These are phyloP conservation scores for Eupleurogrammus muticus DNA, from an alignment of 2,797 vertebrate genomes.

Conservation along the genomic window DNA sequence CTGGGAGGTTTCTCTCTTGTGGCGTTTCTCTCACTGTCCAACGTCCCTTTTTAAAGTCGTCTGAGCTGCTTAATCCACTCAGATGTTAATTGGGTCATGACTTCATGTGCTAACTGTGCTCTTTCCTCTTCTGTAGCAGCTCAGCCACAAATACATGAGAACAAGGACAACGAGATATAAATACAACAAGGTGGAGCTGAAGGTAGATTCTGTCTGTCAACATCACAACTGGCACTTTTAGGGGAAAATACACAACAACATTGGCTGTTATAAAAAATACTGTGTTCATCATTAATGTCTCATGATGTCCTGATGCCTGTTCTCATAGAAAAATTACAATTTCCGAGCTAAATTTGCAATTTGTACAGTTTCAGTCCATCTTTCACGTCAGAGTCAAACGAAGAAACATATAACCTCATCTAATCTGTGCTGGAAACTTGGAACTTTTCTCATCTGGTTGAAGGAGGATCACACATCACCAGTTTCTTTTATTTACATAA, in stretches of 20 bases:
- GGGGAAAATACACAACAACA: no score
- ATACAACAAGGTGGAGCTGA: constrained; percentile 21
- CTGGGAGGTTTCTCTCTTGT: constrained; percentile 12
- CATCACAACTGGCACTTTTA: neutral
- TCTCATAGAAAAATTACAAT: neutral
- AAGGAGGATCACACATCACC: no score
- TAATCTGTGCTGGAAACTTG: no score
- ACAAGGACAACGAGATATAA: constrained; percentile 29
- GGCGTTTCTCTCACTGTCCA: constrained; percentile 13
- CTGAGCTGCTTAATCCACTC: constrained; percentile 60
- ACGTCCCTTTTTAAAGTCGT: constrained; percentile 56
- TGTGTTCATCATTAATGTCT: no score
- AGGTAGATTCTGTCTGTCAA: constrained; percentile 5
- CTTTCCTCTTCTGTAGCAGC: constrained; percentile 34
- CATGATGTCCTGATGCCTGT: no score
- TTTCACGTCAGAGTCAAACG: neutral
- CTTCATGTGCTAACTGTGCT: constrained; percentile 31
- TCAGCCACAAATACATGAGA: constrained; percentile 57
- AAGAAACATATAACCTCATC: no score
- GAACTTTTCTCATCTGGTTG: no score
- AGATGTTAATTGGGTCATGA: constrained; percentile 33
- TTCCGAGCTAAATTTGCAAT: neutral
- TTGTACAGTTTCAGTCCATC: neutral
- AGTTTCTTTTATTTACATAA: no score
- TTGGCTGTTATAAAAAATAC: neutral